Conservation (phyloP, 1,140 invertebrate species). For the Diorhabda elongata region DNA sequence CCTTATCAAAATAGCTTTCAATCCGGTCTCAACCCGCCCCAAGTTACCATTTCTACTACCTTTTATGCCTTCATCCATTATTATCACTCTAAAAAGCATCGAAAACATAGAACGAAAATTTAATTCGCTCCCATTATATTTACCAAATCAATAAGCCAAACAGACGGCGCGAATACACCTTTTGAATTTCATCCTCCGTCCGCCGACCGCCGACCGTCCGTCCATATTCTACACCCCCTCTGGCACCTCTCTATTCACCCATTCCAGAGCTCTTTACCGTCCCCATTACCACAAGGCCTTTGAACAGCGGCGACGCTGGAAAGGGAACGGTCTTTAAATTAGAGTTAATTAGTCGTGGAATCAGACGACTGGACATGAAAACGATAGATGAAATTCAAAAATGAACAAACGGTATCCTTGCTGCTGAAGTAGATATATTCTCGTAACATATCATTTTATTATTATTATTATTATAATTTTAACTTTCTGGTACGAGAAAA, state of each 20-base stretch:
- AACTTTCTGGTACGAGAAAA: no score
- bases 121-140: constrained; percentile 23
- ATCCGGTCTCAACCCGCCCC: neutral
- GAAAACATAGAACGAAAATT: constrained; percentile 21
- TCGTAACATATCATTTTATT: no score
- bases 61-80: constrained; percentile 1
- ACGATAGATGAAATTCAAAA: no score
- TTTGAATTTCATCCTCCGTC: constrained; percentile 17
- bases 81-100: constrained; percentile 16
- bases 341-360: neutral
- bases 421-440: no score
- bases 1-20: constrained; percentile 1
- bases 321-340: neutral
- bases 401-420: no score
- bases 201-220: no score
- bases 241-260: no score
- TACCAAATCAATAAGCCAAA: constrained; percentile 23
- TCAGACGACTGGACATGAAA: no score
- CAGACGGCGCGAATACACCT: constrained; percentile 21
- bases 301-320: neutral
- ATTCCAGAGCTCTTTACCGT: neutral
- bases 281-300: neutral
- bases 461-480: no score
- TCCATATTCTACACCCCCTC: neutral
- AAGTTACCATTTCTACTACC: neutral